Evolutionary conservation across 2,888 invertebrate species (phyloP).

Genomic region (Criorhina ranunculi): DNA sequence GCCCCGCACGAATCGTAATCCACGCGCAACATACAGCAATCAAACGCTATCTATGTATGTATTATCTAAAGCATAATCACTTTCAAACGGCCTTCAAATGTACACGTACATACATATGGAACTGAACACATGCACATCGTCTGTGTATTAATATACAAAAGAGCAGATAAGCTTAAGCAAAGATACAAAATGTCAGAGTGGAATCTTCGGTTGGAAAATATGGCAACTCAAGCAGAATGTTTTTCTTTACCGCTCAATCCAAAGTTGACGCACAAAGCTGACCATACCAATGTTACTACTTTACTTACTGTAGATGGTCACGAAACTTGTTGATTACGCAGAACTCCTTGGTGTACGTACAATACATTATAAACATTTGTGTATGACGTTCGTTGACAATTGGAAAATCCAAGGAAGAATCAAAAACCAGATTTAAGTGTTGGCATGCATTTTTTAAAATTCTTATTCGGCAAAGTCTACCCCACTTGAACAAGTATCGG

Average conservation of each 20-base stretch:
- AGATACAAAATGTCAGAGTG: conserved; percentile 43
- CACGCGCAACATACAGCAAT: conserved; percentile 27
- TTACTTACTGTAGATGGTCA: not conserved
- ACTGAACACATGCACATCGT: not conserved
- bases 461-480: not conserved
- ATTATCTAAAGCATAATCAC: conserved; percentile 9
- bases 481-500: conserved; percentile 1
- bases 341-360: not conserved
- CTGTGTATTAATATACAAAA: not conserved
- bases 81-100: conserved; percentile 49
- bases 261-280: conserved; percentile 11
- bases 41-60: not conserved
- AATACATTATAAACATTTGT: conserved; percentile 1
- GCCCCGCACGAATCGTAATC: not conserved
- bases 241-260: not conserved
- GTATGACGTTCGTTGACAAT: not conserved
- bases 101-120: not conserved
- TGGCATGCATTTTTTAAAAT: not conserved
- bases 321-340: not conserved
- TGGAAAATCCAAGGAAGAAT: conserved; percentile 1
- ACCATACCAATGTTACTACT: not conserved
- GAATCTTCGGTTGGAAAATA: not conserved
- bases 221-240: not conserved
- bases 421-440: conserved; percentile 1
- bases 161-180: not conserved